These are phyloP conservation scores for western clawed frog (Xenopus tropicalis) DNA, from an alignment of 2,113 vertebrate species.

Conservation along the genomic window DNA sequence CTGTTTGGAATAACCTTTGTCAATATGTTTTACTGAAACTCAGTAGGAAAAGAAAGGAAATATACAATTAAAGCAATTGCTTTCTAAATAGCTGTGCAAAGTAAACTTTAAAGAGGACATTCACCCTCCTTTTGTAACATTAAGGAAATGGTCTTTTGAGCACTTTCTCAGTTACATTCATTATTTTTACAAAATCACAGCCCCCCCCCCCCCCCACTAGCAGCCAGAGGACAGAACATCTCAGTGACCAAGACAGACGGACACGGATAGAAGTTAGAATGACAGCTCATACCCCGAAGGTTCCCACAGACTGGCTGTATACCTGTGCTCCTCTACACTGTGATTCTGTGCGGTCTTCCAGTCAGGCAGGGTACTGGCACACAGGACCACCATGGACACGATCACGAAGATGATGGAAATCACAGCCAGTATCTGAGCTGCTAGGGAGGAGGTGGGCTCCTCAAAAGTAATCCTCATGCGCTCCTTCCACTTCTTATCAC, in stretches of 20 bases:
- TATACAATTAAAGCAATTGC: too few relatives aligned
- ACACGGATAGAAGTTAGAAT: constrained; percentile 64
- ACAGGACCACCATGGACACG: constrained; percentile 94
- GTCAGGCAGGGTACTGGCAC: constrained; percentile 93
- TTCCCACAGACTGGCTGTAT: constrained; percentile 78
- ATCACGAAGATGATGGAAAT: constrained; percentile 95
- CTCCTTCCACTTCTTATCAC: constrained; percentile 80
- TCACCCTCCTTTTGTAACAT: too few relatives aligned
- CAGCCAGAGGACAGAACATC: too few relatives aligned
- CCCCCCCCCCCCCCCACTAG: too few relatives aligned
- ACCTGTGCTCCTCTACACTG: constrained; percentile 94
- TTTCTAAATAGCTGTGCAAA: too few relatives aligned
- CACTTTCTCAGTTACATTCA: too few relatives aligned
- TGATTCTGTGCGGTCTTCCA: constrained; percentile 91
- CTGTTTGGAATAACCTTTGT: too few relatives aligned
- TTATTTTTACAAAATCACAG: too few relatives aligned
- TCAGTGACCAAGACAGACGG: constrained; percentile 30
- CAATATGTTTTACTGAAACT: too few relatives aligned
- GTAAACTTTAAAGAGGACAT: too few relatives aligned
- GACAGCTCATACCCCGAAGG: constrained; percentile 75
- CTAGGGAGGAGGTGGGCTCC: constrained; percentile 91
- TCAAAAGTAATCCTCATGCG: constrained; percentile 89
- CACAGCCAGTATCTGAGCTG: constrained; percentile 87
- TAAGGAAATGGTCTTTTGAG: too few relatives aligned
- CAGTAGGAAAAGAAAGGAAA: too few relatives aligned